These are phyloP conservation scores for Cryptoprocta ferox DNA, from an alignment of 2,797 vertebrate genomes.

Conservation along the genomic window DNA sequence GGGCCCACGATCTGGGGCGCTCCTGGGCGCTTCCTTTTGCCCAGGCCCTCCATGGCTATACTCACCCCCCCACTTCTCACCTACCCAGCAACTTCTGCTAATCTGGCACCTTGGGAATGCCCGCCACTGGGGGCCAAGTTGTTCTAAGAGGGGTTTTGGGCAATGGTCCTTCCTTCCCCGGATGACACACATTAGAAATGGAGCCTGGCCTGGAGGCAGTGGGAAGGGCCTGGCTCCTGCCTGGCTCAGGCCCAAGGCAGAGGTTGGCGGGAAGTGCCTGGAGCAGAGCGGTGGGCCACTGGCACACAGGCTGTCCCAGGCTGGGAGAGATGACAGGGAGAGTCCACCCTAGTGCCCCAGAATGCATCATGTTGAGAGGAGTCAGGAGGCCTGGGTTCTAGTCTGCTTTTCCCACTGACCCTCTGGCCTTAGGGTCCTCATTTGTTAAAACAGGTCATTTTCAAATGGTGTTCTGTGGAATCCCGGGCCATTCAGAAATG, in stretches of 20 bases:
- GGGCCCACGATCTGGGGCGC: constrained; percentile 57
- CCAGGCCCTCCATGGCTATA: constrained; percentile 20
- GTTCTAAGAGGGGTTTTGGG: constrained; percentile 43
- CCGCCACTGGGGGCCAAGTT: background rate
- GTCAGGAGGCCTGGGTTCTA: background rate
- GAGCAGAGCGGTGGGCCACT: background rate
- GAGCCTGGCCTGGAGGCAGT: background rate
- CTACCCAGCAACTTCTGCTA: background rate
- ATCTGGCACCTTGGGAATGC: constrained; percentile 54
- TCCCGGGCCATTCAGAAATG: background rate
- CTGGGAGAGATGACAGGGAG: background rate
- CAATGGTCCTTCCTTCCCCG: background rate
- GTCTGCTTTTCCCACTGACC: background rate
- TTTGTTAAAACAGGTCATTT: background rate
- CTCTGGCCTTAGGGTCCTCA: background rate
- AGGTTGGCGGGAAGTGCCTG: constrained; percentile 48
- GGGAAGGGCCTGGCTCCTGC: constrained; percentile 21
- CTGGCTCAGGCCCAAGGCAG: background rate
- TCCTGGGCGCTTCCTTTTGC: constrained; percentile 29
- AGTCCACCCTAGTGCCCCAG: background rate
- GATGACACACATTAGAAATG: constrained; percentile 19
- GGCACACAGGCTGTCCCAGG: background rate
- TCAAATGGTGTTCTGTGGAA: background rate
- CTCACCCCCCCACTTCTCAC: constrained; percentile 2
- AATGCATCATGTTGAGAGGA: background rate